phyloP scores from a whole-genome alignment of 2,888 invertebrate species.

The Lymantria dispar region DNA sequence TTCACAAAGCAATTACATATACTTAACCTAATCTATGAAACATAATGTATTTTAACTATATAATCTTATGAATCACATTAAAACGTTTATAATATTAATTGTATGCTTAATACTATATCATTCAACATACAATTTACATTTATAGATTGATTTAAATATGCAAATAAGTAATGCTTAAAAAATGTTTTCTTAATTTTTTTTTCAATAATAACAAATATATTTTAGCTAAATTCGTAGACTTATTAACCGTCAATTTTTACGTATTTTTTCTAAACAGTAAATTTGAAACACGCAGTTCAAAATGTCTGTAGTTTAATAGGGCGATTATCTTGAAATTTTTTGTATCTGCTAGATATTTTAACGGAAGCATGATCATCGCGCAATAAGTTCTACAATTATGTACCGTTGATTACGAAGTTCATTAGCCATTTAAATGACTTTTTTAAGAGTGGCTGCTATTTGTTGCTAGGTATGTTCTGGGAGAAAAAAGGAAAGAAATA shows the following conservation, averaged over 20 bases:
- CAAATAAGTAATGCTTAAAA: constrained; percentile 16
- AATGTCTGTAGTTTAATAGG: constrained; percentile 6
- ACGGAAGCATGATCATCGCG: constrained; percentile 7
- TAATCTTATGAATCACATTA: constrained; percentile 70
- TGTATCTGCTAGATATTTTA: constrained; percentile 14
- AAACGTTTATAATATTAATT: constrained; percentile 39
- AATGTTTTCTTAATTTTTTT: constrained; percentile 5
- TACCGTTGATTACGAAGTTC: constrained; percentile 13
- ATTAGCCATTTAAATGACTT: constrained; percentile 20
- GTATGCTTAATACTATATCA: constrained; percentile 42
- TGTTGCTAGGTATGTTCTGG: no score
- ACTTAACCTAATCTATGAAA: constrained; percentile 36
- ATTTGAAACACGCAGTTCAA: constrained; percentile 16
- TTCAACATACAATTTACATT: constrained; percentile 36
- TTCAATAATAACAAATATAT: constrained; percentile 2
- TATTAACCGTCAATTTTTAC: constrained; percentile 25
- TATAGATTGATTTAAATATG: constrained; percentile 40
- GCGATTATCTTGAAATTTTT: no score
- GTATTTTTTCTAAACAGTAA: constrained; percentile 26
- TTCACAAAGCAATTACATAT: constrained; percentile 34
- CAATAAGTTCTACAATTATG: constrained; percentile 12
- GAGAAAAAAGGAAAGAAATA: no score
- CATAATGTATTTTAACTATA: constrained; percentile 37
- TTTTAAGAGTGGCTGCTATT: no score
- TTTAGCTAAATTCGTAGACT: constrained; percentile 32